These are phyloP conservation scores for Galeruca laticollis DNA, from an alignment of 2,888 invertebrate genomes.

Conservation along the genomic window DNA sequence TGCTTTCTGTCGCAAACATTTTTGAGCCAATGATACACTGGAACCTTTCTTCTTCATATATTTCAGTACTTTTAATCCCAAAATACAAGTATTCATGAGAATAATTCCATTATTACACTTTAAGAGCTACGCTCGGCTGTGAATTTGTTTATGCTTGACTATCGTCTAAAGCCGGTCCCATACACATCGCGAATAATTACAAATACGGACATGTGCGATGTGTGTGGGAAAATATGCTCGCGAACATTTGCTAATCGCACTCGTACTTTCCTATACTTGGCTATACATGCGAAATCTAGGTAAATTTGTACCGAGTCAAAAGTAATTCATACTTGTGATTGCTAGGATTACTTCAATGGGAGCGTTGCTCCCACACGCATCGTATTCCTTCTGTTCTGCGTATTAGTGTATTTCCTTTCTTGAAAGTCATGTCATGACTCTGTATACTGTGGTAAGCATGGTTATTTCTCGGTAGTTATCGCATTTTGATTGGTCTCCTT, in stretches of 20 bases:
- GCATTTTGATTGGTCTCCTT: too few species aligned
- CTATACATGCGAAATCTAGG: not conserved
- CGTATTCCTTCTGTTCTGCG: too few species aligned
- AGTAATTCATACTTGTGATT: not conserved
- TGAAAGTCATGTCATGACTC: too few species aligned
- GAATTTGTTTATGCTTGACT: constrained; percentile 17
- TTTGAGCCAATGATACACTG: constrained; percentile 7
- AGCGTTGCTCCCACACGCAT: too few species aligned
- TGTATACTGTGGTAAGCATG: too few species aligned
- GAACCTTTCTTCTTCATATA: constrained; percentile 5
- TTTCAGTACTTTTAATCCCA: constrained; percentile 4
- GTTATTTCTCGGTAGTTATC: too few species aligned
- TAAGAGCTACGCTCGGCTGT: not conserved
- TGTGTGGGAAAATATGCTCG: not conserved
- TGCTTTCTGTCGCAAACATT: constrained; percentile 12
- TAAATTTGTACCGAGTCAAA: not conserved
- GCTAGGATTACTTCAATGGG: too few species aligned
- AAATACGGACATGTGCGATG: not conserved
- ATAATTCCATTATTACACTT: constrained; percentile 13
- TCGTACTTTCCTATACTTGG: not conserved
- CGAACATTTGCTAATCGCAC: not conserved
- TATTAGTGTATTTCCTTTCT: too few species aligned
- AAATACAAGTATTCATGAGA: constrained; percentile 15
- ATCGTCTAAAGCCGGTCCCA: constrained; percentile 9
- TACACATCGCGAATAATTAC: not conserved